Evolutionary conservation across 2,113 vertebrate genomes (phyloP), one percentile per base, ranked within the genome.

Genomic region (Rhinolophus sinicus): DNA sequence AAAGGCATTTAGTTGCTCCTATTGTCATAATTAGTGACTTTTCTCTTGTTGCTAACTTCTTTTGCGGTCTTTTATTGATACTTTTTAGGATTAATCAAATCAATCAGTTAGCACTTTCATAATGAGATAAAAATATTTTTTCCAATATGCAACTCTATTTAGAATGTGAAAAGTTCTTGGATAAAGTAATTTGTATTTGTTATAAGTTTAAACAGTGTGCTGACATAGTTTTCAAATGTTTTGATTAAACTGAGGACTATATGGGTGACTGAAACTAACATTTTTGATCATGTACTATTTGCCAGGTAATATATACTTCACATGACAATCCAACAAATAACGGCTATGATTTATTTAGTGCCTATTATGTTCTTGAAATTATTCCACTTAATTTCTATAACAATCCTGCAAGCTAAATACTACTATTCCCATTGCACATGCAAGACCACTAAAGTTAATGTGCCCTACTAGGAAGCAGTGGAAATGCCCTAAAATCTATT

Each of bases 201-300:
- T 92, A 38, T 67, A 91, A 67, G 58, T 56, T 64, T 80, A 40
- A 73, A 83, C 33, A 69, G 2, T 47, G 12, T 54, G 33, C 16
- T 33, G 38, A 78, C 24, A 54, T 40, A 28, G 52, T 56, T 35
- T 44, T 54, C 47, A 26, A 88, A 76, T 40, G 26, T 76, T 94
- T 95, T 92, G 28, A 16, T 73, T 91, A 85, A 75, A 93, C n/a
- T 64, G 13, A 75, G 9, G 33, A 78, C 93, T 35, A 56, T 81
- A n/a, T 9, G 8, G 47, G 24, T 81, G 21, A 81, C 21, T 85
- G 19, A 24, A 93, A 65, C 8, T 67, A 56, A 69, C 18, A 56
- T 70, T 87, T 72, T 87, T 26, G n/a, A 73, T 95, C 50, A 69
- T 76, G 30, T 72, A 72, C 18, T 90, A 16, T 40, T 94, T 65